phyloP scores from a whole-genome alignment of 2,888 invertebrate species.

The Mellilla xanthometata region DNA sequence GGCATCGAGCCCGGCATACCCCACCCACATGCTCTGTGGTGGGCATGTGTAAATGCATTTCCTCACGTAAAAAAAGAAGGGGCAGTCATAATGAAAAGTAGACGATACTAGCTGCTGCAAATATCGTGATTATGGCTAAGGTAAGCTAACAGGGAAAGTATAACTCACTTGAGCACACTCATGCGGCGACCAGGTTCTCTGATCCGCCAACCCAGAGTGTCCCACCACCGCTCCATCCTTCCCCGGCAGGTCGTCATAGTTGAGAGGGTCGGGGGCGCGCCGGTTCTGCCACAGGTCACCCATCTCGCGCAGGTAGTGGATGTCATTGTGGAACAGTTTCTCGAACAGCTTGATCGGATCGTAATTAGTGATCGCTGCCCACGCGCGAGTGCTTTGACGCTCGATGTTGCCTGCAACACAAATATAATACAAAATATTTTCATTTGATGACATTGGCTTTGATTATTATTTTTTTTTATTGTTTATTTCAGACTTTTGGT shows the following conservation, averaged over 20 bases:
- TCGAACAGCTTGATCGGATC: conserved; percentile 93
- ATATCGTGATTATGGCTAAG: too few species aligned
- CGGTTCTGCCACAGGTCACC: conserved; percentile 97
- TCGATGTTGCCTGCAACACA: conserved; percentile 62
- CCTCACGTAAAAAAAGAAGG: too few species aligned
- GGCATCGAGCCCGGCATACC: too few species aligned
- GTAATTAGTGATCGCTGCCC: conserved; percentile 93
- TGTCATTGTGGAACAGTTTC: conserved; percentile 97
- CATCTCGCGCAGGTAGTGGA: conserved; percentile 96
- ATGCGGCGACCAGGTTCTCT: conserved; percentile 89
- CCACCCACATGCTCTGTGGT: too few species aligned
- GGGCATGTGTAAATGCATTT: too few species aligned
- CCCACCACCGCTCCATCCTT: conserved; percentile 69
- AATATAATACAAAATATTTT: too few species aligned
- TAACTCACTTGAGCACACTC: conserved; percentile 86
- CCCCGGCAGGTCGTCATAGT: conserved; percentile 86
- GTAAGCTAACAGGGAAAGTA: too few species aligned
- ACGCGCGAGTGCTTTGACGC: conserved; percentile 90
- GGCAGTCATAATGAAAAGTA: too few species aligned
- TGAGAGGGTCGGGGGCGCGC: conserved; percentile 90
- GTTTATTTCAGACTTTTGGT: too few species aligned
- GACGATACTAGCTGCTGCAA: too few species aligned
- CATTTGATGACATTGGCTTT: too few species aligned
- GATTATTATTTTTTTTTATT: too few species aligned
- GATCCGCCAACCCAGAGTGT: conserved; percentile 85